These are phyloP conservation scores for Odontocolon sp. DNA, from an alignment of 2,888 invertebrate genomes.

Conservation along the genomic window DNA sequence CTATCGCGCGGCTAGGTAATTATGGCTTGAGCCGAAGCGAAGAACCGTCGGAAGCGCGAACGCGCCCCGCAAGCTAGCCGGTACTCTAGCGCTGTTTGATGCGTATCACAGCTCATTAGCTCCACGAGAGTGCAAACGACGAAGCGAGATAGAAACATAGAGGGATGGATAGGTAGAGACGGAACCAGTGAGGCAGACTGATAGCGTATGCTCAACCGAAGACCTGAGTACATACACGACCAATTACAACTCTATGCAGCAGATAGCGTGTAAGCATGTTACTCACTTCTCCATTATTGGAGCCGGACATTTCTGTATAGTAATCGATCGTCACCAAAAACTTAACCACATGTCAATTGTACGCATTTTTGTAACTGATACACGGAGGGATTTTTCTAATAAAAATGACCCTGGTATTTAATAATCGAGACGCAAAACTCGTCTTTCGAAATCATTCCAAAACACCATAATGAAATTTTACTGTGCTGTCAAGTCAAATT, in stretches of 20 bases:
- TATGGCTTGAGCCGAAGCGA: conserved; percentile 60
- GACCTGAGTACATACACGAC: conserved; percentile 72
- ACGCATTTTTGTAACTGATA: too few relatives aligned
- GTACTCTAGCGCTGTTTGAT: conserved; percentile 74
- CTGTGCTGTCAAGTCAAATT: too few relatives aligned
- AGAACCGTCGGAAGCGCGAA: conserved; percentile 66
- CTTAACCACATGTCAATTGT: conserved; percentile 36
- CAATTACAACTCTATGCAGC: conserved; percentile 80
- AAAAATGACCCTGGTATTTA: too few relatives aligned
- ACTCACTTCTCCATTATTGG: not conserved
- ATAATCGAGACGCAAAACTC: too few relatives aligned
- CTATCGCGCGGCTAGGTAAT: conserved; percentile 58
- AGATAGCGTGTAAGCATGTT: conserved; percentile 77
- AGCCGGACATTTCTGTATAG: not conserved
- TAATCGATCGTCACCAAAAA: conserved; percentile 14
- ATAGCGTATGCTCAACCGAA: conserved; percentile 30
- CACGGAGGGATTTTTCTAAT: too few relatives aligned
- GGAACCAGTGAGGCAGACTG: conserved; percentile 38
- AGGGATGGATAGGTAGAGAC: conserved; percentile 44
- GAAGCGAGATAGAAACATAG: conserved; percentile 67
- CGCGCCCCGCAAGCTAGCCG: conserved; percentile 35
- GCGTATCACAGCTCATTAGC: conserved; percentile 80
- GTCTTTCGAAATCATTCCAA: too few relatives aligned
- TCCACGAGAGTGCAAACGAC: conserved; percentile 75
- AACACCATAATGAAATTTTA: too few relatives aligned